phyloP scores from a whole-genome alignment of 2,113 vertebrate genomes.

The Hymenochirus boettgeri region DNA sequence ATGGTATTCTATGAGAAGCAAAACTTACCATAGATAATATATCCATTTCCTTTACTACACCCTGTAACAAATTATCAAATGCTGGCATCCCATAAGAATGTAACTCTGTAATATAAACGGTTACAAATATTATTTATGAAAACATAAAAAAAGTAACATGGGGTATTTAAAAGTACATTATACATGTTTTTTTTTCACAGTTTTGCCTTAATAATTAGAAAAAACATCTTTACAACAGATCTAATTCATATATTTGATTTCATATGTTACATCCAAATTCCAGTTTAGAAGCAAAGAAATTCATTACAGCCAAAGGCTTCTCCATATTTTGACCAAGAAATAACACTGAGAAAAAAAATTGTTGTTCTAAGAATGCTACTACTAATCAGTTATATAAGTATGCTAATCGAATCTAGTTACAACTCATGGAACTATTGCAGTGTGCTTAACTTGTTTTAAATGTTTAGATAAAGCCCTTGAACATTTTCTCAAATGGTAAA shows the following conservation, averaged over 20 bases:
- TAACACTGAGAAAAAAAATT: conserved; percentile 16
- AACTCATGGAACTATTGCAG: conserved; percentile 40
- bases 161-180: background rate
- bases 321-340: conserved; percentile 22
- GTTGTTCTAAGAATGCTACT: conserved; percentile 27
- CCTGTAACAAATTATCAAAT: background rate
- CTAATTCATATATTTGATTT: conserved; percentile 20
- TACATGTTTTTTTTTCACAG: conserved; percentile 23
- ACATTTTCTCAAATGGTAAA: conserved; percentile 34
- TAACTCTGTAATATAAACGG: background rate
- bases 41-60: background rate
- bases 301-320: conserved; percentile 20
- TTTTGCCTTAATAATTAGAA: conserved; percentile 27
- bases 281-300: conserved; percentile 24
- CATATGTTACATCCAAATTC: conserved; percentile 27
- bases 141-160: conserved; percentile 13
- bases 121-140: background rate
- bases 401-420: conserved; percentile 34
- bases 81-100: too few species aligned
- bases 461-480: conserved; percentile 37
- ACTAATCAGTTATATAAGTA: conserved; percentile 34
- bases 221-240: conserved; percentile 27
- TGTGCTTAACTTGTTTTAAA: conserved; percentile 41
- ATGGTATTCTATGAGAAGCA: background rate
- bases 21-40: conserved; percentile 9